A percentile compares a stretch with the other conserved stretches of the same genome.
Evolutionary conservation across 2,888 invertebrate species (phyloP).

Genomic region (Listrodromus nycthemerus): DNA sequence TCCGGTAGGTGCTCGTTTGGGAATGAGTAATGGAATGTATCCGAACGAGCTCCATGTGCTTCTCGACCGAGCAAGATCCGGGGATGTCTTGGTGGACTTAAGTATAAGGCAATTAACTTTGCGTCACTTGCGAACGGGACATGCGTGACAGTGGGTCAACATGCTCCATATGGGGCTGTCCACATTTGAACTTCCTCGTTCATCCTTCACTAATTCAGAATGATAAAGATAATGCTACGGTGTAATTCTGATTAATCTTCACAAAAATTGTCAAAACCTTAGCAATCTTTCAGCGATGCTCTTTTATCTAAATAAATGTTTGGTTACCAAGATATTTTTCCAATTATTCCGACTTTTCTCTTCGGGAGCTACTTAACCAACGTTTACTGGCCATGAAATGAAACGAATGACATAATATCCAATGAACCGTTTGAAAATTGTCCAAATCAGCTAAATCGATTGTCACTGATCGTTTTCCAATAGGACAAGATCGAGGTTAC

Average conservation of each 20-base stretch:
- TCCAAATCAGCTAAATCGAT: conserved; percentile 16
- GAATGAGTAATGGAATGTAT: conserved; percentile 65
- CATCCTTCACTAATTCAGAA: not conserved
- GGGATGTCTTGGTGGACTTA: conserved; percentile 18
- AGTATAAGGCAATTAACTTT: conserved; percentile 24
- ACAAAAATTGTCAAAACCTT: not conserved
- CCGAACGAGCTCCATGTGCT: conserved; percentile 27
- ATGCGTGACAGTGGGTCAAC: conserved; percentile 3
- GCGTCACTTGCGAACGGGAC: not conserved
- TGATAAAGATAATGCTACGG: not conserved
- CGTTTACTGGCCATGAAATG: not conserved
- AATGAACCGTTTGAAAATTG: not conserved
- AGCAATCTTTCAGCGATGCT: not conserved
- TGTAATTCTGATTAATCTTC: not conserved
- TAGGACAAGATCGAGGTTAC: conserved; percentile 18
- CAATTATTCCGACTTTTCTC: not conserved
- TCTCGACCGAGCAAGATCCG: conserved; percentile 3
- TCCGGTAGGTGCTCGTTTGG: conserved; percentile 64
- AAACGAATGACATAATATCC: conserved; percentile 4
- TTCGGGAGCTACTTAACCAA: not conserved
- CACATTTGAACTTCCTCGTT: not conserved
- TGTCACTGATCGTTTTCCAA: conserved; percentile 32
- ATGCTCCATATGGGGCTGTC: not conserved
- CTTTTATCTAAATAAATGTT: not conserved
- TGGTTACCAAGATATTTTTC: not conserved